Conservation (phyloP, 2,113 vertebrate species). For the Columba janthina region DNA sequence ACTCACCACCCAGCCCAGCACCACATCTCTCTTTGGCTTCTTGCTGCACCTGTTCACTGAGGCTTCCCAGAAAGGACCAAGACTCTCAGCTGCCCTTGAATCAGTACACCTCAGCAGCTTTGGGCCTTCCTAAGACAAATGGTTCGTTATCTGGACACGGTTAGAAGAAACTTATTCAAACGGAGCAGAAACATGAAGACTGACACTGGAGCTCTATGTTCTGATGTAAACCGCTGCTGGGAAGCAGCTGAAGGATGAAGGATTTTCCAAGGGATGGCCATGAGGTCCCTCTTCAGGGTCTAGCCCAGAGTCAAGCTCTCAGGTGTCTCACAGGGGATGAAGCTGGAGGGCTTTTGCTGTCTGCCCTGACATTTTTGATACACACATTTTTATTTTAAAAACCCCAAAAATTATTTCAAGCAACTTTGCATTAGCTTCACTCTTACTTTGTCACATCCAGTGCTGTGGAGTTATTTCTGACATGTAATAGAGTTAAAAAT, state of each 20-base stretch:
- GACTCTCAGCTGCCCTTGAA: neutral
- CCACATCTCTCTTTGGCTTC: neutral
- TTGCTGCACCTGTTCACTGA: fast-evolving
- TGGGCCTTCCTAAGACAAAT: neutral
- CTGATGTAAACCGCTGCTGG: neutral
- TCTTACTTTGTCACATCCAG: neutral
- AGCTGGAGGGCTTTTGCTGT: neutral
- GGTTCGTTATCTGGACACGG: neutral
- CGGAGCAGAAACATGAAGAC: neutral
- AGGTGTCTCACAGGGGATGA: neutral
- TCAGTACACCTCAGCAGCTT: neutral
- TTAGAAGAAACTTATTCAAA: neutral
- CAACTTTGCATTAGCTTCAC: neutral
- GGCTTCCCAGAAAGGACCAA: neutral
- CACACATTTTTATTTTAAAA: neutral
- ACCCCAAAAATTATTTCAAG: neutral
- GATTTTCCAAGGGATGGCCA: neutral
- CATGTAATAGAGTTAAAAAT: neutral
- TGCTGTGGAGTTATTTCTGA: neutral
- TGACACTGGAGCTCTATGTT: neutral
- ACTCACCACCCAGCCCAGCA: neutral
- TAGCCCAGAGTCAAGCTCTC: neutral
- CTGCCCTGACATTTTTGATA: neutral
- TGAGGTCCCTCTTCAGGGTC: neutral
- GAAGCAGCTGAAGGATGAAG: neutral